A percentile compares a stretch with the other conserved stretches of the same genome.
Conservation (phyloP, 2,888 invertebrate species). For the Gibbula magus region DNA sequence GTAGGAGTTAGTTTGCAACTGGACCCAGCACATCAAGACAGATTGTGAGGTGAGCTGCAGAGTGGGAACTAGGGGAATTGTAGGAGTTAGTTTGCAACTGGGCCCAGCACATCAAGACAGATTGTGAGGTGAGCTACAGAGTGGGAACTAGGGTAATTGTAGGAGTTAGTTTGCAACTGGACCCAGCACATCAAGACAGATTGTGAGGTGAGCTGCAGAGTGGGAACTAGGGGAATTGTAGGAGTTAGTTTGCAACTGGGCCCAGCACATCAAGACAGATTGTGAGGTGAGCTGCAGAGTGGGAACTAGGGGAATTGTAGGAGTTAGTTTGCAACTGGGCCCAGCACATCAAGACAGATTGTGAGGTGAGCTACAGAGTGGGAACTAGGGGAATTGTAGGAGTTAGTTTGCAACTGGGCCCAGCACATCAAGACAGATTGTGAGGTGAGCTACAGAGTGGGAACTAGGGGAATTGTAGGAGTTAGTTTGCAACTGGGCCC, state of each 20-base stretch:
- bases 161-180: constrained; percentile 77
- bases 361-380: constrained; percentile 77
- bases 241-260: constrained; percentile 77
- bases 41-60: constrained; percentile 80
- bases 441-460: constrained; percentile 74
- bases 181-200: constrained; percentile 85
- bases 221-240: not conserved
- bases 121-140: constrained; percentile 79
- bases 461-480: not conserved
- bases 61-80: not conserved
- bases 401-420: constrained; percentile 78
- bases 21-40: constrained; percentile 86
- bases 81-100: constrained; percentile 77
- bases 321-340: constrained; percentile 78
- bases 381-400: not conserved
- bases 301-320: not conserved
- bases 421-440: constrained; percentile 87
- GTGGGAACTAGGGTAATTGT: not conserved
- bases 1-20: constrained; percentile 73
- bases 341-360: constrained; percentile 86
- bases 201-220: constrained; percentile 79
- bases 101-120: constrained; percentile 85
- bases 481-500: constrained; percentile 78
- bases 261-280: constrained; percentile 85
- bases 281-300: constrained; percentile 79